These are phyloP conservation scores for Panopea generosa DNA, from an alignment of 2,888 invertebrate genomes.

Conservation along the genomic window DNA sequence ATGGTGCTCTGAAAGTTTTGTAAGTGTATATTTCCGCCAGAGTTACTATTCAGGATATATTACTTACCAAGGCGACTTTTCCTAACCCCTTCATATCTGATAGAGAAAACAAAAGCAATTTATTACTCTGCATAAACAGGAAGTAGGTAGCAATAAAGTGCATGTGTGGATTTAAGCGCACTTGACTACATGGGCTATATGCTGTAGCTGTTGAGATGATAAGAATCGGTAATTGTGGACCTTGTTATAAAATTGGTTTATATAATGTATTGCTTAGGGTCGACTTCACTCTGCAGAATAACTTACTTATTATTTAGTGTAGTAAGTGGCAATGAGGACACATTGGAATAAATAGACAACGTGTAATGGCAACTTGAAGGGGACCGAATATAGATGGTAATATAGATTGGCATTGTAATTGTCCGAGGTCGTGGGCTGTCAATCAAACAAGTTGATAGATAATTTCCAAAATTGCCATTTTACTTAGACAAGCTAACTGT, in stretches of 20 bases:
- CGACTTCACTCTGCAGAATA: background rate
- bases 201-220: constrained; percentile 12
- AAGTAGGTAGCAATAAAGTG: constrained; percentile 31
- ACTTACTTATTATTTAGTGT: too few relatives aligned
- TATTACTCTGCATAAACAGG: constrained; percentile 29
- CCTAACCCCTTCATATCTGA: background rate
- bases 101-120: constrained; percentile 19
- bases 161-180: constrained; percentile 23
- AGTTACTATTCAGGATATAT: constrained; percentile 41
- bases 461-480: too few relatives aligned
- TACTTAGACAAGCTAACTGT: too few relatives aligned
- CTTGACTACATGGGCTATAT: constrained; percentile 6
- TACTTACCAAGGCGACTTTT: constrained; percentile 20
- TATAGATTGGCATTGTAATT: too few relatives aligned
- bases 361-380: background rate
- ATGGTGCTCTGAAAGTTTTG: constrained; percentile 24
- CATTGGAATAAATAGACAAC: background rate
- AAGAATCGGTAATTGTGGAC: constrained; percentile 29
- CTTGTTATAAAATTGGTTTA: constrained; percentile 6
- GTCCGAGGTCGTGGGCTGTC: too few relatives aligned
- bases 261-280: constrained; percentile 7
- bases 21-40: constrained; percentile 51
- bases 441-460: too few relatives aligned
- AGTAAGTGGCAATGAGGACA: too few relatives aligned
- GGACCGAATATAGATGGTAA: background rate